Evolutionary conservation across 2,888 invertebrate species (phyloP).

Genomic region (Troides helena): DNA sequence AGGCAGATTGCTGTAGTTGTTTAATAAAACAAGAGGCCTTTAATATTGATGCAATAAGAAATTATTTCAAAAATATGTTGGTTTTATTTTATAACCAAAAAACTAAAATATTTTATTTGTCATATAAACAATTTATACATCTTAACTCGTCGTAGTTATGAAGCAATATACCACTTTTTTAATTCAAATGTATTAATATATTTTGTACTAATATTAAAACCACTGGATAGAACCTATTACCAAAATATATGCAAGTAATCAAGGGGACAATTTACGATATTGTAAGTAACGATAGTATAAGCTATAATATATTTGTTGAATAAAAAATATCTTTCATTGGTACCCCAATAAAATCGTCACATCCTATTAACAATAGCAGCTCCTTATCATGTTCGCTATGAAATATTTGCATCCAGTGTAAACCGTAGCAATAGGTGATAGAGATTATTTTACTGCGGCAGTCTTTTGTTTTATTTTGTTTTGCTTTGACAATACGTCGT

Average conservation of each 20-base stretch:
- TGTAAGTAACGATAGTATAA: constrained; percentile 1
- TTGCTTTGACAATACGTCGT: constrained; percentile 50
- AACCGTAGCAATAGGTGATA: constrained; percentile 33
- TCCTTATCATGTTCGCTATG: constrained; percentile 36
- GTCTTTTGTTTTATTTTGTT: constrained; percentile 35
- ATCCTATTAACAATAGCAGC: constrained; percentile 55
- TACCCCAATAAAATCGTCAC: constrained; percentile 52
- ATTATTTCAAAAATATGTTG: too few species aligned
- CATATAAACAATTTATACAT: too few species aligned
- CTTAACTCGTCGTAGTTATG: too few species aligned
- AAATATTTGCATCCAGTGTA: constrained; percentile 31
- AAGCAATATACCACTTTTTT: too few species aligned
- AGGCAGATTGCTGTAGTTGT: too few species aligned
- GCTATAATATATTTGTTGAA: constrained; percentile 14
- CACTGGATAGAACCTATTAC: too few species aligned
- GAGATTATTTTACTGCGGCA: constrained; percentile 36
- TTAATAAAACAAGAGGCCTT: too few species aligned
- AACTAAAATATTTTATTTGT: too few species aligned
- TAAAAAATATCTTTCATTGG: constrained; percentile 35
- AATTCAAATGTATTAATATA: too few species aligned
- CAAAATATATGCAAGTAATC: constrained; percentile 9
- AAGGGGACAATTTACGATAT: background rate
- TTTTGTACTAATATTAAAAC: too few species aligned
- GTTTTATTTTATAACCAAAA: too few species aligned
- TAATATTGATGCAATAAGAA: too few species aligned